Evolutionary conservation across 37 sponge, comb jelly and placozoan species (phyloP), one percentile per base, ranked within the genome.

Genomic region (Geodia barretti): DNA sequence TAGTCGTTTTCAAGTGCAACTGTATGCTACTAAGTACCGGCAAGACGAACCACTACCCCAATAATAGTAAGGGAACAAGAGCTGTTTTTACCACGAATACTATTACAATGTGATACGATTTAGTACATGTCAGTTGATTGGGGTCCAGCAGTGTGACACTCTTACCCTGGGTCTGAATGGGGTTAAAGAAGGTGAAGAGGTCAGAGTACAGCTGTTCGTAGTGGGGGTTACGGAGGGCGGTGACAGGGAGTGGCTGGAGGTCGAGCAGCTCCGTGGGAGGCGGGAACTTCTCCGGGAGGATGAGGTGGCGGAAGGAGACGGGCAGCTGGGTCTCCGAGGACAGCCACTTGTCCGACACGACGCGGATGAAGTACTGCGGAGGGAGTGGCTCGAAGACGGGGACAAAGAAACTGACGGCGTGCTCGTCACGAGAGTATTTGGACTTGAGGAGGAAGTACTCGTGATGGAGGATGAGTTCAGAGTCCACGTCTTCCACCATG

Each of bases 361-460:
- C 40, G 30, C 93, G 81, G 66, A 98, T 98, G 86, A 96, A 98
- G 85, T 98, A 98, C 74, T 98, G 99, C 37, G 99, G 99, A 24
- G 99, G 99, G 40, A 98, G 95, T 8, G 99, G 99, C 82, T 98
- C 99, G 88, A 98, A 96, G 1, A 98, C 85, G 28, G 97, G 97
- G 9, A 98, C 99, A 88, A 96, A 98, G 79, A 98, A 96, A 80
- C 82, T 91, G 58, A 98, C 58, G 14, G 85, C 77, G 68, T 98
- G 99, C 59, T 98, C 97, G 35, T 96, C 95, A 21, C 64, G 65
- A 23, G 84, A 89, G 71, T 96, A 96, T 76, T 95, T 97, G 68
- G 82, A 87, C 85, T 98, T 98, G 66, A 98, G 93, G 30, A 98
- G 74, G 86, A 96, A 98, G 87, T 92, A 98, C 86, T 98, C 99